A percentile compares a stretch with the other conserved stretches of the same genome.
Evolutionary conservation across 2,888 invertebrate species (phyloP).

Genomic region (Drosophila aldrichi): DNA sequence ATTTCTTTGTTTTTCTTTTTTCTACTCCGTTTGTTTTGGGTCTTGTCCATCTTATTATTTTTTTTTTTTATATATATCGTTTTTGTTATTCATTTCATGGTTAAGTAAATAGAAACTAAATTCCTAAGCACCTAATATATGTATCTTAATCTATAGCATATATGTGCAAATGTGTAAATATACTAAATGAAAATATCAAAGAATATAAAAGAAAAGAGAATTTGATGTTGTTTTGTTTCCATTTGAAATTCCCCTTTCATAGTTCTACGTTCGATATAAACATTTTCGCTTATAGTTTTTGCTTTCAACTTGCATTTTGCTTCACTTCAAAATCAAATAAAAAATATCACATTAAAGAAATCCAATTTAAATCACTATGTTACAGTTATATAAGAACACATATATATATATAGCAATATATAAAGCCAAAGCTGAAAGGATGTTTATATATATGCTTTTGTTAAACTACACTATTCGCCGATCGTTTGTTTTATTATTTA

Average conservation of each 20-base stretch:
- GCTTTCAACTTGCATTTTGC: constrained; percentile 49
- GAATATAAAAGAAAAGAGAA: constrained; percentile 5
- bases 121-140: constrained; percentile 12
- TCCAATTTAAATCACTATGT: constrained; percentile 69
- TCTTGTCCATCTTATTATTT: constrained; percentile 28
- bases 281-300: constrained; percentile 16
- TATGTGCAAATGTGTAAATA: background rate
- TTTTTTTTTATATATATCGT: background rate
- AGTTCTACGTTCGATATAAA: constrained; percentile 21
- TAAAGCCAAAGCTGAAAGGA: background rate
- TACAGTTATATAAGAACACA: constrained; percentile 11
- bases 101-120: constrained; percentile 52
- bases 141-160: background rate
- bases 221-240: background rate
- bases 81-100: constrained; percentile 39
- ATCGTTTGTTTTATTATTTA: constrained; percentile 3
- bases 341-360: constrained; percentile 77
- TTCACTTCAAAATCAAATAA: constrained; percentile 61
- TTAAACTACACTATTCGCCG: constrained; percentile 19
- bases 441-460: background rate
- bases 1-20: constrained; percentile 16
- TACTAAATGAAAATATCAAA: background rate
- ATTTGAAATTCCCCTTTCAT: background rate
- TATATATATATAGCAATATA: constrained; percentile 4
- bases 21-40: constrained; percentile 21